Evolutionary conservation across 1,140 invertebrate species (phyloP).

Genomic region (Drosophila melanogaster): Release_6_plus_ISO1_MT NT_033779.5:7766501-7767000

Average conservation of each 20-base stretch:
- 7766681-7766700: background rate
- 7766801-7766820: background rate
- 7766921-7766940: background rate
- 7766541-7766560: conserved; percentile 50
- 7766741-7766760: background rate
- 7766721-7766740: background rate
- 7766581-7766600: conserved; percentile 51
- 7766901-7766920: too few relatives aligned
- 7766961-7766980: background rate
- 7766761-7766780: background rate
- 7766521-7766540: background rate
- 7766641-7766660: conserved; percentile 43
- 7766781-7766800: background rate
- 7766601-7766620: conserved; percentile 35
- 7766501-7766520: conserved; percentile 47
- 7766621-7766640: conserved; percentile 18
- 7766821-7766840: too few relatives aligned
- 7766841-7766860: too few relatives aligned
- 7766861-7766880: too few relatives aligned
- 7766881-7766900: too few relatives aligned
- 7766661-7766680: conserved; percentile 11
- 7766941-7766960: too few relatives aligned
- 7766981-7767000: conserved; percentile 12
- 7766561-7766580: conserved; percentile 39
- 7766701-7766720: background rate